A percentile compares a stretch with the other conserved stretches of the same genome.
Evolutionary conservation across 2,797 vertebrate species (phyloP).

Genomic region (Fundulus diaphanus): DNA sequence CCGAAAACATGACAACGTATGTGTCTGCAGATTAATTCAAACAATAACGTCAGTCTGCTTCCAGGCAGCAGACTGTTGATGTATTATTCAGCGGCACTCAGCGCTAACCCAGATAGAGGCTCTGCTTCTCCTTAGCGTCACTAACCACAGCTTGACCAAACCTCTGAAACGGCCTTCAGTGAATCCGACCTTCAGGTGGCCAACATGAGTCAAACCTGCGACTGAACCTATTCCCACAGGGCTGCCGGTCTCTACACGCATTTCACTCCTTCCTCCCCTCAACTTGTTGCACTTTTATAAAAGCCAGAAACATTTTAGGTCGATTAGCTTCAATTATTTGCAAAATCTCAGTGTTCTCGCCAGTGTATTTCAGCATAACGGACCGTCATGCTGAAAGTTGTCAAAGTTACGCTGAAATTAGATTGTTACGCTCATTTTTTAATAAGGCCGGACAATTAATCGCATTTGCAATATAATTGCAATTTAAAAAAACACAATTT

Average conservation of each 20-base stretch:
- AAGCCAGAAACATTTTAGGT: too few relatives aligned
- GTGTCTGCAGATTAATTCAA: not conserved
- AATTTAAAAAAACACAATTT: too few relatives aligned
- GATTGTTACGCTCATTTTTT: too few relatives aligned
- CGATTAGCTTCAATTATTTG: not conserved
- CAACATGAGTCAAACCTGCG: too few relatives aligned
- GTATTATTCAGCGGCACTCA: conserved; percentile 53
- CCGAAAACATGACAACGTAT: not conserved
- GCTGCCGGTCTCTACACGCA: not conserved
- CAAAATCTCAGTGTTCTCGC: not conserved
- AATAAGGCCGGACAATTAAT: too few relatives aligned
- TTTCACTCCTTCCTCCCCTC: too few relatives aligned
- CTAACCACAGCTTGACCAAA: not conserved
- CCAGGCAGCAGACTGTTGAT: conserved; percentile 52
- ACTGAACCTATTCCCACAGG: not conserved
- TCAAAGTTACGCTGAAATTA: too few relatives aligned
- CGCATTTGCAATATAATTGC: too few relatives aligned
- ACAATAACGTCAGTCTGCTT: not conserved
- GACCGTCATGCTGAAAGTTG: too few relatives aligned
- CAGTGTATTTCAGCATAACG: too few relatives aligned
- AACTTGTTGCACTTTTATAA: not conserved
- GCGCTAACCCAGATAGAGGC: conserved; percentile 49
- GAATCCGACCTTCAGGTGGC: too few relatives aligned
- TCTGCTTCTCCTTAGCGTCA: conserved; percentile 1
- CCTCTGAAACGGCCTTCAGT: too few relatives aligned